Conservation (phyloP, 2,797 vertebrate species). For the Masticophis lateralis region DNA sequence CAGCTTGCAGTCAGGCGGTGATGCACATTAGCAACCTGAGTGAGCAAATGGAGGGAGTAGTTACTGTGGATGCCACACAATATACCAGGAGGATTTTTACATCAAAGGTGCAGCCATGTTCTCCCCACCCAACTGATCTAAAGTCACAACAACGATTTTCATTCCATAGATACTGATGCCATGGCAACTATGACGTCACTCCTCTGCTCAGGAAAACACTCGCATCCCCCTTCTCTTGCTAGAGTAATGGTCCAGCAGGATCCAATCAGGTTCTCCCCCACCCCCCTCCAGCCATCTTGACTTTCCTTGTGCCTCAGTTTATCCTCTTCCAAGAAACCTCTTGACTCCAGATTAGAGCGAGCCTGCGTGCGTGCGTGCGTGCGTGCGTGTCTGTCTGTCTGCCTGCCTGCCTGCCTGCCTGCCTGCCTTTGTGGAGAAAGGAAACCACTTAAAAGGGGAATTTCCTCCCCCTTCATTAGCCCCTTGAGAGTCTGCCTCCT, state of each 20-base stretch:
- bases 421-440: not conserved
- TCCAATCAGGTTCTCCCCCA: not conserved
- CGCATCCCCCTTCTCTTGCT: not conserved
- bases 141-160: constrained; percentile 24
- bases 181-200: constrained; percentile 68
- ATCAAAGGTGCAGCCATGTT: not conserved
- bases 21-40: not conserved
- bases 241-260: not conserved
- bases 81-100: not conserved
- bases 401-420: not conserved
- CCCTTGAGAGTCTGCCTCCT: not conserved
- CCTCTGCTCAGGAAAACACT: constrained; percentile 25
- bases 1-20: not conserved
- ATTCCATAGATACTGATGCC: constrained; percentile 66
- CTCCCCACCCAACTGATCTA: not conserved
- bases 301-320: not conserved
- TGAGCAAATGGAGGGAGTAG: not conserved
- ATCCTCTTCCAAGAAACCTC: not conserved
- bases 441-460: no score
- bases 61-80: not conserved
- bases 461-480: not conserved
- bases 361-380: no score
- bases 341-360: not conserved
- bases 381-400: no score
- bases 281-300: not conserved